Percentiles rank a stretch among this genome's conserved stretches.
phyloP scores from a whole-genome alignment of 2,888 invertebrate genomes.

The Ramazzottius varieornatus region DNA sequence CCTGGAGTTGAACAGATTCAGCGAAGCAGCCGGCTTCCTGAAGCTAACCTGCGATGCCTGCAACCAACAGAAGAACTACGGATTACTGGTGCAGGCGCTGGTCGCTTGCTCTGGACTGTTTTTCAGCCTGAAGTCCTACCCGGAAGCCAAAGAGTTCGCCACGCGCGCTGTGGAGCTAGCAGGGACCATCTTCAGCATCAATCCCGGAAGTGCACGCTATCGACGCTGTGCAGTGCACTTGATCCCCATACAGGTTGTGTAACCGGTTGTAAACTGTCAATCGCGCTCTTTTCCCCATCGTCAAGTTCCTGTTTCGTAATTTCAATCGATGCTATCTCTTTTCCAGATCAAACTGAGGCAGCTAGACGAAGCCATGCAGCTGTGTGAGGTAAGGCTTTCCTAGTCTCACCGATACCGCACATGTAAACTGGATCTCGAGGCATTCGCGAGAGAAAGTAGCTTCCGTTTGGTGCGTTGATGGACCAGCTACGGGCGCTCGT shows the following conservation, averaged over 20 bases:
- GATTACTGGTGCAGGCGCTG: background rate
- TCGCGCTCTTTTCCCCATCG: too few species aligned
- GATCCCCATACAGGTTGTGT: background rate
- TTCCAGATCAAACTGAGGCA: conserved; percentile 2
- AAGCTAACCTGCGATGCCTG: background rate
- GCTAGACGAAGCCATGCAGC: background rate
- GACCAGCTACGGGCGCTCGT: too few species aligned
- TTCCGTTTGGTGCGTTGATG: too few species aligned
- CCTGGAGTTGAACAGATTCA: background rate
- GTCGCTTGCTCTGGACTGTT: background rate
- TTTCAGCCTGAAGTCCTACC: background rate
- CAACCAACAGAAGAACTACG: background rate
- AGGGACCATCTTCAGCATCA: background rate
- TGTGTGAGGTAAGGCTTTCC: background rate
- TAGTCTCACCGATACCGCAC: background rate
- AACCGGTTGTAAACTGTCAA: too few species aligned
- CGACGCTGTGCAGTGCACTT: background rate
- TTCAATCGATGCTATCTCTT: background rate
- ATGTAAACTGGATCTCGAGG: too few species aligned
- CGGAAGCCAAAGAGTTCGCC: background rate
- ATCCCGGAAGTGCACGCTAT: background rate
- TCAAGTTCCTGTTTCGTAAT: too few species aligned
- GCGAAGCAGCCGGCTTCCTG: background rate
- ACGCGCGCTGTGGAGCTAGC: background rate
- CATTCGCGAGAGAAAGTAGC: too few species aligned